Evolutionary conservation across 2,113 vertebrate species (phyloP), one percentile per base, ranked within the genome.

Genomic region (Dicaeum eximium): DNA sequence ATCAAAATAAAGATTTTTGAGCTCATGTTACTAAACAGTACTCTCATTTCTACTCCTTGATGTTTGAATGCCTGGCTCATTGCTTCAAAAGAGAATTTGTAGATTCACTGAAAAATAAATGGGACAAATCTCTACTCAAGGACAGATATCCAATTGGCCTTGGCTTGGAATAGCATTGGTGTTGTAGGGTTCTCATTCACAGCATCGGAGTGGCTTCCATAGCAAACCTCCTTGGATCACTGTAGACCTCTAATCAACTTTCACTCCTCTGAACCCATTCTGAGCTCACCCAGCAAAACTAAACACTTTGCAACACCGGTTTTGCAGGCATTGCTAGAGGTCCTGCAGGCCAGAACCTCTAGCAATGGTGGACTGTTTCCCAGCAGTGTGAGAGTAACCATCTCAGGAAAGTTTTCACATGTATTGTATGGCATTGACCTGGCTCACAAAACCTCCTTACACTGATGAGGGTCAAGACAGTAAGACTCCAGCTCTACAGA

Each of bases 171-270:
- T 0, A 78, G 51, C 17, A 75, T 31, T 35, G 28, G 24, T 50
- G n/a, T 71, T 64, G 10, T 9, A 31, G 28, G 31, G 53, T 20
- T 87, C 69, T 56, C 30, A n/a, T 40, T 65, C 21, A 18, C 35
- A 7, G 9, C 24, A 37, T 10, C 0, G 0, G 23, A 66, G 37
- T 9, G 13, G n/a, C 24, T 85, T 77, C 66, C 2, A 0, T 27
- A 83, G 70, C 31, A 66, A 58, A 57, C 7, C 5, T 73, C 37
- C 56, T 27, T 21, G 13, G 51, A 48, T 94, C 35, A 15, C 31
- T 69, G 45, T 24, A 78, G 53, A 4, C 83, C 57, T 42, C 50
- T 11, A 14, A 65, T 16, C 33, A 35, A 33, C 40, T 62, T 86
- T 71, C n/a, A 71, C 37, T 54, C 19, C 27, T 40, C 56, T 22